Percentiles rank a stretch among this genome's conserved stretches.
Conservation (phyloP, 53 echinoderm and acorn worm genomes). For the Arbacia lixula region DNA sequence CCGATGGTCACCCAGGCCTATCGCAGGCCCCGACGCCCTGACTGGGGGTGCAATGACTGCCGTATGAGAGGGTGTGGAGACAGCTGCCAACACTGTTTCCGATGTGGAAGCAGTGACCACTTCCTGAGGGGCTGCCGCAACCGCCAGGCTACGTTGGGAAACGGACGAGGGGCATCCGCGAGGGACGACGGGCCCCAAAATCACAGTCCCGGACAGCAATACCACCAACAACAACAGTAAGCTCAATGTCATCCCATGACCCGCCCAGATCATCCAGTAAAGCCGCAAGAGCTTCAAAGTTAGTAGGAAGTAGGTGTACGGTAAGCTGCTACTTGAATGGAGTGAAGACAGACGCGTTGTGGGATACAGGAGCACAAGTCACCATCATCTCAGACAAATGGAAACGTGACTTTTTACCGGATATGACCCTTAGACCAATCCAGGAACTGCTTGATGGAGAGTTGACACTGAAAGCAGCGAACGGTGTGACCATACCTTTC, state of each 20-base stretch:
- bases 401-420: neutral
- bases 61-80: neutral
- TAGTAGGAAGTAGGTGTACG: neutral
- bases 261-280: too few relatives aligned
- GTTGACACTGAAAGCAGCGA: neutral
- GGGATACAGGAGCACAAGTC: conserved; percentile 24
- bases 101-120: conserved; percentile 19
- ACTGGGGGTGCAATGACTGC: neutral
- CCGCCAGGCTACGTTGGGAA: neutral
- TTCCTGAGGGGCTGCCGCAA: neutral
- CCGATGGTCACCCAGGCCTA: neutral
- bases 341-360: neutral
- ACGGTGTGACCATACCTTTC: neutral
- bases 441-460: neutral
- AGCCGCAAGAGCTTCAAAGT: too few relatives aligned
- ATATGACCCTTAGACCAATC: neutral
- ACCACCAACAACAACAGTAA: too few relatives aligned
- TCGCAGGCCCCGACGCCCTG: neutral
- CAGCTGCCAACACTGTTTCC: conserved; percentile 12
- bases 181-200: neutral
- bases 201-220: neutral
- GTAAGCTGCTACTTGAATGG: neutral
- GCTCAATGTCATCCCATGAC: too few relatives aligned
- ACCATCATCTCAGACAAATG: neutral
- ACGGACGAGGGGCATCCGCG: neutral